Percentiles rank a stretch among this genome's conserved stretches.
These are phyloP conservation scores for Sebastes oblongus DNA, from an alignment of 2,797 vertebrate genomes.

Conservation along the genomic window DNA sequence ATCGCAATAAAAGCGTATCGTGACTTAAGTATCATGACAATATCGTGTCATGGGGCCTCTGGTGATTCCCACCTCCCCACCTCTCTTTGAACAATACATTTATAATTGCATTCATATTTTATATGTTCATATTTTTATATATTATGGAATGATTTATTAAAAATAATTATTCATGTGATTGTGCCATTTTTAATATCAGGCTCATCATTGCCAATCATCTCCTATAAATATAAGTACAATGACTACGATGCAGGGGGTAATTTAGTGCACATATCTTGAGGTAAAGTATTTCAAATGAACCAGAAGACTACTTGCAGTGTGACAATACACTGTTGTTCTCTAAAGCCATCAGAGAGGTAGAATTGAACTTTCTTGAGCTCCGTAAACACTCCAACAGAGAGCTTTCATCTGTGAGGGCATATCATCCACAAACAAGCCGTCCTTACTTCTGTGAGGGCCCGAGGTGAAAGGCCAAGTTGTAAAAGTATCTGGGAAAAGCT, in stretches of 20 bases:
- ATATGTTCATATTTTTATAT: background rate
- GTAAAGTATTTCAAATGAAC: background rate
- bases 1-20: too few species aligned
- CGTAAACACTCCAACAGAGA: constrained; percentile 18
- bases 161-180: background rate
- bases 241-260: background rate
- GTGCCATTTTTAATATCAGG: background rate
- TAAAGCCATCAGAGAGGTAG: background rate
- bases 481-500: constrained; percentile 73
- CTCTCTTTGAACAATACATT: background rate
- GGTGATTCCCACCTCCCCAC: too few species aligned
- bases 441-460: constrained; percentile 42
- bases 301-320: background rate
- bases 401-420: constrained; percentile 16
- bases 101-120: background rate
- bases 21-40: too few species aligned
- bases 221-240: background rate
- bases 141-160: background rate
- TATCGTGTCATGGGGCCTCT: too few species aligned
- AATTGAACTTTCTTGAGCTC: background rate
- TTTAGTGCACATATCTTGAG: background rate
- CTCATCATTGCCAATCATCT: background rate
- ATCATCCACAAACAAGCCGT: constrained; percentile 54
- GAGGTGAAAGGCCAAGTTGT: constrained; percentile 70
- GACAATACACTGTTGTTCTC: background rate